Conservation (phyloP, 2,113 vertebrate species). For the Camelus bactrianus region DNA sequence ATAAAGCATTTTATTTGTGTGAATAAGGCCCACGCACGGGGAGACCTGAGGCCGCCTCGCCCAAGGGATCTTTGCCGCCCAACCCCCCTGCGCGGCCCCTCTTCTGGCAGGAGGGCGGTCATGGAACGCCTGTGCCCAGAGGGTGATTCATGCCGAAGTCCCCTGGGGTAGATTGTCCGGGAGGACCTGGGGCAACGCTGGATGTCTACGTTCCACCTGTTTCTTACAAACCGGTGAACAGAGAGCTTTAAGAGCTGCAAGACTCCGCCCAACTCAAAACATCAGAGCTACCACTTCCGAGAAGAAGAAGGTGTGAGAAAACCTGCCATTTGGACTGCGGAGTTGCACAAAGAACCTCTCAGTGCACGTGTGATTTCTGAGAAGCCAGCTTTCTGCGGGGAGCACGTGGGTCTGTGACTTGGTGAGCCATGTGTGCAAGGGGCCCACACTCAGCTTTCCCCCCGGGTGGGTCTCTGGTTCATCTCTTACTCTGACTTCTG, state of each 20-base stretch:
- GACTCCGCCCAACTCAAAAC: too few relatives aligned
- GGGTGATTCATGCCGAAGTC: neutral
- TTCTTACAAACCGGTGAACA: neutral
- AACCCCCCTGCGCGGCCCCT: too few relatives aligned
- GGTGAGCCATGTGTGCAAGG: neutral
- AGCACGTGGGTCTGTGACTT: neutral
- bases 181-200: accelerated
- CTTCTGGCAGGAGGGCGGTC: neutral
- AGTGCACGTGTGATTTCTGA: neutral
- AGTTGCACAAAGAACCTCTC: neutral
- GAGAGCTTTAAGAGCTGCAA: neutral
- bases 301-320: neutral
- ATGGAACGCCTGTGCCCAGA: too few relatives aligned
- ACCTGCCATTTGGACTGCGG: neutral
- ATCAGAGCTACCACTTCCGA: neutral
- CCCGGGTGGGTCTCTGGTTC: neutral
- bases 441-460: neutral
- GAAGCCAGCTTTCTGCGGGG: neutral
- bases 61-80: too few relatives aligned
- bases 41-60: neutral
- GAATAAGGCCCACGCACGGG: neutral
- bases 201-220: accelerated
- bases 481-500: neutral
- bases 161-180: accelerated
- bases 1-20: neutral